A percentile compares a stretch with the other conserved stretches of the same genome.
phyloP scores from a whole-genome alignment of 2,888 invertebrate genomes.

The Physocephala rufipes region DNA sequence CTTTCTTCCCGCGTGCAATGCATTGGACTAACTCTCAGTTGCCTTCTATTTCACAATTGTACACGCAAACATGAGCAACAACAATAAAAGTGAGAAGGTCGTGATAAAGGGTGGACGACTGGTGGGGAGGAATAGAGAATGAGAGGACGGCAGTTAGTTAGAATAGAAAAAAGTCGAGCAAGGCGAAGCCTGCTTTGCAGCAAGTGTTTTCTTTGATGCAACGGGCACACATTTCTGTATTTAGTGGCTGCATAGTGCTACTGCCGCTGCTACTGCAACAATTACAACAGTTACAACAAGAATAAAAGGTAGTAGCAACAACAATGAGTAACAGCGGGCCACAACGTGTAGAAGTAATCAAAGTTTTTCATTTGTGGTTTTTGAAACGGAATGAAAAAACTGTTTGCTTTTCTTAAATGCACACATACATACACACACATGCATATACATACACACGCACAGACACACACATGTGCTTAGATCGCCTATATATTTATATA shows the following conservation, averaged over 20 bases:
- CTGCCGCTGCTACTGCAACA: not conserved
- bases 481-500: slow-evolving; percentile 37
- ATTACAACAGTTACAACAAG: slow-evolving; percentile 1
- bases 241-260: no score
- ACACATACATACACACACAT: slow-evolving; percentile 22
- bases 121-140: no score
- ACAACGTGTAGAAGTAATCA: slow-evolving; percentile 30
- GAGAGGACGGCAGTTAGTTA: not conserved
- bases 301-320: not conserved
- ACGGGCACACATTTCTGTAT: not conserved
- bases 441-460: not conserved
- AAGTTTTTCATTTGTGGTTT: slow-evolving; percentile 37
- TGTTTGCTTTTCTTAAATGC: slow-evolving; percentile 29
- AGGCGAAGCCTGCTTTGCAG: slow-evolving; percentile 10
- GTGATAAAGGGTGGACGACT: not conserved
- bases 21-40: not conserved
- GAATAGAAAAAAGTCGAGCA: not conserved
- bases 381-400: slow-evolving; percentile 17
- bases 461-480: slow-evolving; percentile 18
- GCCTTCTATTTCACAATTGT: not conserved
- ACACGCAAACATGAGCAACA: slow-evolving; percentile 30
- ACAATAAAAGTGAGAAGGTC: not conserved
- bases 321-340: no score
- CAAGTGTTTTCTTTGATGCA: slow-evolving; percentile 5
- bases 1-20: not conserved